Evolutionary conservation across 2,888 invertebrate species (phyloP), one percentile per base, ranked within the genome.

Genomic region (Cephus nigrinus): DNA sequence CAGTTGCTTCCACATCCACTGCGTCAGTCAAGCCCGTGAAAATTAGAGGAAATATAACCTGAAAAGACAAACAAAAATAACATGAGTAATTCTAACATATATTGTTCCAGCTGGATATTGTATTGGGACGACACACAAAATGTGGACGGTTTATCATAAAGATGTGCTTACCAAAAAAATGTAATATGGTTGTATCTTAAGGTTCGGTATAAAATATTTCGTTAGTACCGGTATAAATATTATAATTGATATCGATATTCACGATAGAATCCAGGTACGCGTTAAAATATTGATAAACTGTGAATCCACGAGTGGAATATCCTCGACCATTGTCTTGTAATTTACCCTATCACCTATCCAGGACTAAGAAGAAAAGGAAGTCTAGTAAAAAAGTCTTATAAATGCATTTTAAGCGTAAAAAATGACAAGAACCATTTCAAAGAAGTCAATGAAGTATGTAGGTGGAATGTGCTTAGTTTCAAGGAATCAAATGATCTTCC

Each of bases 11-110:
- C 34, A 98, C 92, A 92, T 99, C 98, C 72, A 98, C 96, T 91
- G 94, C 93, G 74, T 95, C 94, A 78, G 96, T 91, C 94, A 96
- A 93, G 35, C 94, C 94, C 79, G 96, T 94, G 87, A 98, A 96
- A 84, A 96, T 94, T 80, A 99, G 92, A 4, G 98, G 98, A 89
- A 97, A 97, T 86, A 98, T 91, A 23, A 97, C 83, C 96, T 96
- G 90, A 77, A 93, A 92, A 82, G 82, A 83, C 81, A 80, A 76
- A 82, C 80, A 80, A 81, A 74, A 71, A 75, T 68, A 12, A 23
- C 55, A 55, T 40, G 30, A 74, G 4, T 40, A 32, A 78, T 30
- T 23, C 11, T 31, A n/a, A 31, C n/a, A 23, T 33, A 69, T 33
- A 34, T 34, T 32, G 1, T 23, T 55, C 2, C 55, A 55, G 55